Evolutionary conservation across 2,797 vertebrate species (phyloP).

Genomic region (Sebastes minor): DNA sequence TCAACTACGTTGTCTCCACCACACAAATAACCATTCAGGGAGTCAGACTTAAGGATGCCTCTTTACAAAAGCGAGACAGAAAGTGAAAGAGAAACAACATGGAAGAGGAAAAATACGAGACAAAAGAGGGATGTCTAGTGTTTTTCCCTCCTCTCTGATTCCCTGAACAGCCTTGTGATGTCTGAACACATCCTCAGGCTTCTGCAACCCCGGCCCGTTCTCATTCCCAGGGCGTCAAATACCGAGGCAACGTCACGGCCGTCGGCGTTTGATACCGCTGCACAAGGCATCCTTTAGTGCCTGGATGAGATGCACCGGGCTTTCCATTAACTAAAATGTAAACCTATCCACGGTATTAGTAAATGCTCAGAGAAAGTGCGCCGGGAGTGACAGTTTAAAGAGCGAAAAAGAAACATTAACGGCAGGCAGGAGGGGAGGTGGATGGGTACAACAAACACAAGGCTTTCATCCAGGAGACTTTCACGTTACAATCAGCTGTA

Average conservation of each 20-base stretch:
- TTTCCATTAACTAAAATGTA: background rate
- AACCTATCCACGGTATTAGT: background rate
- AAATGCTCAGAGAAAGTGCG: background rate
- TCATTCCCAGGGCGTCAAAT: background rate
- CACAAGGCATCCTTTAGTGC: background rate
- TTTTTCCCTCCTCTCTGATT: constrained; percentile 1
- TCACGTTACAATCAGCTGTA: background rate
- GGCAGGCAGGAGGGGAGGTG: background rate
- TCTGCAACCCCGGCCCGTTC: background rate
- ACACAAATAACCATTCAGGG: background rate
- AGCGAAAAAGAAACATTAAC: background rate
- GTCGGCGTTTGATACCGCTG: background rate
- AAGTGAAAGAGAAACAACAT: background rate
- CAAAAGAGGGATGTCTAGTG: background rate
- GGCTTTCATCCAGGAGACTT: background rate
- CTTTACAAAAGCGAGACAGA: background rate
- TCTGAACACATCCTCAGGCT: constrained; percentile 32
- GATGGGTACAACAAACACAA: background rate
- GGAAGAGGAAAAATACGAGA: background rate
- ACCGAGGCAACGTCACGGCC: too few relatives aligned
- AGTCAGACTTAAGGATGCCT: background rate
- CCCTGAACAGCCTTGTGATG: constrained; percentile 25
- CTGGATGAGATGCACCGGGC: background rate
- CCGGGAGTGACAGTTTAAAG: background rate
- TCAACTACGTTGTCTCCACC: background rate